These are phyloP conservation scores for Drosophila mercatorum DNA, from an alignment of 2,888 invertebrate genomes.

Conservation along the genomic window DNA sequence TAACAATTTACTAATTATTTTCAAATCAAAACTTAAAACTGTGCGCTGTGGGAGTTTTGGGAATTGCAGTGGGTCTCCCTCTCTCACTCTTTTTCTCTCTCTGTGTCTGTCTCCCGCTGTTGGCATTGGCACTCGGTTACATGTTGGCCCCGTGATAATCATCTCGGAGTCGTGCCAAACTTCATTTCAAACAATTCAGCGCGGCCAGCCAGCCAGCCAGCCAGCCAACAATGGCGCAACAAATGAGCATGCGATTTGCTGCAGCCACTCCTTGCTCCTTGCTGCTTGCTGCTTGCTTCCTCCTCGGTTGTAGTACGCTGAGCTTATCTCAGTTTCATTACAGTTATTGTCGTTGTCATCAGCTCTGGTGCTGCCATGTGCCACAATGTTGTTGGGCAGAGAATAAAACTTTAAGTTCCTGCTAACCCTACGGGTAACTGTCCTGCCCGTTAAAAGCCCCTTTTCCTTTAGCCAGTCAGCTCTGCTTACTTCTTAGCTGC, in stretches of 20 bases:
- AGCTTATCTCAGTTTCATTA: constrained; percentile 79
- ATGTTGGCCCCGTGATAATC: constrained; percentile 54
- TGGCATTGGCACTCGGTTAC: constrained; percentile 36
- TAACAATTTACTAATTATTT: constrained; percentile 37
- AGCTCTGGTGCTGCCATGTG: constrained; percentile 62
- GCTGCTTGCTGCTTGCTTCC: not conserved
- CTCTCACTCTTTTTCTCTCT: not conserved
- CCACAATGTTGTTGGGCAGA: constrained; percentile 71
- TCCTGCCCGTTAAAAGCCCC: constrained; percentile 11
- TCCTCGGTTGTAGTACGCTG: constrained; percentile 18
- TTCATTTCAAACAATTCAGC: constrained; percentile 60
- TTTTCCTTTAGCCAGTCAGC: constrained; percentile 1
- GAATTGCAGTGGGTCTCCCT: not conserved
- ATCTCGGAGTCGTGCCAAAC: constrained; percentile 57
- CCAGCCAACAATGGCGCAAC: constrained; percentile 69
- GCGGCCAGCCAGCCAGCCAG: constrained; percentile 18
- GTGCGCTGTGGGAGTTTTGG: not conserved
- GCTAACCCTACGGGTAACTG: constrained; percentile 41
- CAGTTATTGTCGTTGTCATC: constrained; percentile 80
- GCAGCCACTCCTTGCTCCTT: not conserved
- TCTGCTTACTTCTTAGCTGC: constrained; percentile 66
- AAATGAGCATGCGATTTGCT: constrained; percentile 76
- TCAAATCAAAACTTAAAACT: constrained; percentile 30
- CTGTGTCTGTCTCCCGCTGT: not conserved
- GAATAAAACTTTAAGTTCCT: constrained; percentile 52